phyloP scores from a whole-genome alignment of 2,888 invertebrate genomes.

The Noctuana brunneofusca region DNA sequence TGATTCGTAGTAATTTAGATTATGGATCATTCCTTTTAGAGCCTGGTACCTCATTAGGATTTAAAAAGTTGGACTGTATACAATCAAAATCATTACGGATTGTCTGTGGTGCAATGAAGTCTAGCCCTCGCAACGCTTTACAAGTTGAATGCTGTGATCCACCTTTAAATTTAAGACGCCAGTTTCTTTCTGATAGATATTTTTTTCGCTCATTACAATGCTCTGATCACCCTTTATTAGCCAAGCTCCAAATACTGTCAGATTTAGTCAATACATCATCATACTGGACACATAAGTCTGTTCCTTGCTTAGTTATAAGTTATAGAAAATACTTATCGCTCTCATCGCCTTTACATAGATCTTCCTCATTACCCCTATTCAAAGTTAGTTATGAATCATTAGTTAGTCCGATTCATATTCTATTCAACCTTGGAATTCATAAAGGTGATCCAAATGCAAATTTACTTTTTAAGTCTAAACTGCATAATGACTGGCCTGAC shows the following conservation, averaged over 20 bases:
- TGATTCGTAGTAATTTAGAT: not conserved
- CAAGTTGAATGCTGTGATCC: slow-evolving; percentile 3
- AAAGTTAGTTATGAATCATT: not conserved
- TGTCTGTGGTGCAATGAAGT: too few species aligned
- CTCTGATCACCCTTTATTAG: not conserved
- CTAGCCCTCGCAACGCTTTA: too few species aligned
- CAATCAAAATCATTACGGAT: not conserved
- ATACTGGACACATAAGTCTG: not conserved
- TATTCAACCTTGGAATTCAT: not conserved
- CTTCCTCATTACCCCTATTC: not conserved
- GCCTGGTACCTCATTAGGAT: not conserved
- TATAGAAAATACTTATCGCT: not conserved
- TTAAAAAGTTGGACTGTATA: not conserved
- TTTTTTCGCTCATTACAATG: not conserved
- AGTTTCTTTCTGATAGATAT: slow-evolving; percentile 1
- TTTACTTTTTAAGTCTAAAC: not conserved
- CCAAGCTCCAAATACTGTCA: not conserved
- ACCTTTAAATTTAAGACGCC: not conserved
- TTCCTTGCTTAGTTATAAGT: not conserved
- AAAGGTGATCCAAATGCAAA: not conserved
- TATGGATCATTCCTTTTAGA: not conserved
- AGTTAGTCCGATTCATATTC: not conserved
- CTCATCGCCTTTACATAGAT: not conserved
- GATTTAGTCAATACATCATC: not conserved
- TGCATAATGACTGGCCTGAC: not conserved